Conservation (phyloP, 2,113 vertebrate genomes). For the Chrysochloris asiatica region DNA sequence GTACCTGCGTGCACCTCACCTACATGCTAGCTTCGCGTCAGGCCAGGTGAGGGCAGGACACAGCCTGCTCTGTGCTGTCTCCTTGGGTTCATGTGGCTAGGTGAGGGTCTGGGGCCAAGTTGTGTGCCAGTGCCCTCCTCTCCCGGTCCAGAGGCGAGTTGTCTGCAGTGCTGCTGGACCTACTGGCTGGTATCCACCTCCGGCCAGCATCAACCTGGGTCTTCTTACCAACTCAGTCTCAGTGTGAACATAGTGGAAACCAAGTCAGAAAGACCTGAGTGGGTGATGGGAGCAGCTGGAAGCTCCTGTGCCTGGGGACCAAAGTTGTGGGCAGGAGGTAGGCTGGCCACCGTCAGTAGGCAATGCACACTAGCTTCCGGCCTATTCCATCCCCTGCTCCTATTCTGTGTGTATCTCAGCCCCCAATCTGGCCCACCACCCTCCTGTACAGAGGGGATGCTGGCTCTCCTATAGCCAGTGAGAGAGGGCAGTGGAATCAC, state of each 20-base stretch:
- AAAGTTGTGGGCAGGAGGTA: neutral
- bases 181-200: neutral
- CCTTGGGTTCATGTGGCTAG: neutral
- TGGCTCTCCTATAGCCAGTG: neutral
- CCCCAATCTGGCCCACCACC: neutral
- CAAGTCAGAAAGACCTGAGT: neutral
- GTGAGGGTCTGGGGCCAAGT: neutral
- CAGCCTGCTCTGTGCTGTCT: neutral
- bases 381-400: neutral
- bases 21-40: too few relatives aligned
- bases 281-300: neutral
- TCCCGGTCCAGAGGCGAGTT: neutral
- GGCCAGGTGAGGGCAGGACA: neutral
- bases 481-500: neutral
- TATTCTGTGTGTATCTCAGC: neutral
- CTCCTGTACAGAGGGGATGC: slow-evolving; percentile 45
- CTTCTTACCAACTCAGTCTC: neutral
- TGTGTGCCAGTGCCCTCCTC: neutral
- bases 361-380: neutral
- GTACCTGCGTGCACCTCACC: too few relatives aligned
- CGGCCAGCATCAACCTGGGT: neutral
- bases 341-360: neutral
- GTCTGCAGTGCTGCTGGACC: neutral
- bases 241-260: neutral
- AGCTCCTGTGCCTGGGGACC: neutral